These are phyloP conservation scores for Lepidothrix coronata DNA, from an alignment of 2,113 vertebrate genomes.

Conservation along the genomic window DNA sequence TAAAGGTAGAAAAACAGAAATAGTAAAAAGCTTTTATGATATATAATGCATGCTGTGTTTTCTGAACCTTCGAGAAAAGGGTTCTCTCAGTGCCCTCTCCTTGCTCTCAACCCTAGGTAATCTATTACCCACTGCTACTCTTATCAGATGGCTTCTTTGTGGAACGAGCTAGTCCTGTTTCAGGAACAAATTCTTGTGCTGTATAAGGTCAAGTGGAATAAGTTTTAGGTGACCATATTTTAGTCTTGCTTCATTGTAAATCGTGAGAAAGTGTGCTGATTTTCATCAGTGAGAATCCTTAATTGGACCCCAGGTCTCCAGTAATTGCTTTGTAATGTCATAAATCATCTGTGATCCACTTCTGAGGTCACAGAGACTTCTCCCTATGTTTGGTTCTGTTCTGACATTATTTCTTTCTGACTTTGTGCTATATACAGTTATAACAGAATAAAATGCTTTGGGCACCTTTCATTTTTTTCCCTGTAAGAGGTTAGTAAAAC, in stretches of 20 bases:
- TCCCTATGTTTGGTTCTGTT: not conserved
- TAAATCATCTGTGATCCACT: not conserved
- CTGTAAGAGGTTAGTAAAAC: constrained; percentile 60
- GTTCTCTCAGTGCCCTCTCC: not conserved
- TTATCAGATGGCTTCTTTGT: not conserved
- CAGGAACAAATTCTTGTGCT: not conserved
- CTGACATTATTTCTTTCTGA: constrained; percentile 3
- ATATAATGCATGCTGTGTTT: not conserved
- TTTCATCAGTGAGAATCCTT: not conserved
- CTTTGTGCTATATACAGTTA: constrained; percentile 32
- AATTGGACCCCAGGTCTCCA: not conserved
- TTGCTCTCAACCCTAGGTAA: not conserved
- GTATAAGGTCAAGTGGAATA: not conserved
- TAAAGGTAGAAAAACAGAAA: constrained; percentile 11
- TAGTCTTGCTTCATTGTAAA: not conserved
- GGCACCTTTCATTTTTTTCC: constrained; percentile 49
- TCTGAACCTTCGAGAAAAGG: not conserved
- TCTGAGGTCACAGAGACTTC: not conserved
- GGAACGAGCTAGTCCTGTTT: not conserved
- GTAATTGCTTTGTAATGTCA: not conserved
- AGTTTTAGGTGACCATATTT: not conserved
- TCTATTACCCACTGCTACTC: not conserved
- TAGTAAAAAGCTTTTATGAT: not conserved
- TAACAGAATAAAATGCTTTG: not conserved
- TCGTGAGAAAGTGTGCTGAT: not conserved